Evolutionary conservation across 2,113 vertebrate species (phyloP), one percentile per base, ranked within the genome.

Genomic region (Psettodes erumei): DNA sequence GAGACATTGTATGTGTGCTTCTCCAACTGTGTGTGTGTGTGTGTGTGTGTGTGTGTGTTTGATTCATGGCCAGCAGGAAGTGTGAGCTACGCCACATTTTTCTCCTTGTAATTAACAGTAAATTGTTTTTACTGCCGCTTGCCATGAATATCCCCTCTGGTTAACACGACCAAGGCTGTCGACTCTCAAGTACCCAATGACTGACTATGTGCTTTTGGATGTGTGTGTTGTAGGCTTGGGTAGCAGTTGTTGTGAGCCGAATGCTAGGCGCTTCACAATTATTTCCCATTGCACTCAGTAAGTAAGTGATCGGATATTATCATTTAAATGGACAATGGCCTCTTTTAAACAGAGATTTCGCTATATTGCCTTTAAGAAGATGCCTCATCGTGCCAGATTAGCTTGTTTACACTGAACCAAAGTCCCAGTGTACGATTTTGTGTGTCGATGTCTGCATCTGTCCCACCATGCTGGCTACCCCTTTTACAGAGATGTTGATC

Each of bases 61-160:
- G 96, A 97, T 98, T 98, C 96, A 98, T 95, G 94, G 94, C 94
- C 94, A 95, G 95, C 94, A 95, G 93, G 92, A 95, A 94, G 95
- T 95, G 94, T 94, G 94, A 94, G 94, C 94, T 95, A 94, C 91
- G 93, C 95, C 95, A 99, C 96, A 96, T 97, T 97, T 95, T 96
- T 96, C 96, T 97, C 95, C 95, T 95, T 95, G 95, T 97, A 99
- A 98, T 98, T 97, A 99, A 97, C 95, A 96, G 95, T 96, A 97
- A 97, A 98, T 96, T 96, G 96, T 96, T 98, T 94, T 97, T 96
- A 98, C 96, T 96, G 94, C 95, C 86, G 93, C 50, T 43, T 91
- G 92, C 95, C 95, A 97, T 96, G 96, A 97, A 97, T 96, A 95
- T 96, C 95, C 95, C 95, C 81, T 71, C 82, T 79, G 96, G 94